Conservation (phyloP, 2,797 vertebrate genomes). For the Meda fulgida region DNA sequence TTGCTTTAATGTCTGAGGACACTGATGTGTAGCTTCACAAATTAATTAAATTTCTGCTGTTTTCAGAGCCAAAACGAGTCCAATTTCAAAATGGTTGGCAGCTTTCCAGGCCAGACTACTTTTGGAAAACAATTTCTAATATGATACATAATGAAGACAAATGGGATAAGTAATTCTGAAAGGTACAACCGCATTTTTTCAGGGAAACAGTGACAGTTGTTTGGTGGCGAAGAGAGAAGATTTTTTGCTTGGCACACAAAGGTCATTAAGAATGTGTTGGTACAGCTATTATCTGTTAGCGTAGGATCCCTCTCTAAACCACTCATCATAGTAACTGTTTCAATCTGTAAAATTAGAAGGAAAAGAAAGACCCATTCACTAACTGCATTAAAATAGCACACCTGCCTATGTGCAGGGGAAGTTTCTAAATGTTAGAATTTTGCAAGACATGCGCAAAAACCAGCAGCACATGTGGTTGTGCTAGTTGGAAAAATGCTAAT, state of each 20-base stretch:
- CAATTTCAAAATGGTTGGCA: neutral
- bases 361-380: neutral
- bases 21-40: conserved; percentile 5
- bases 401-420: neutral
- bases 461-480: neutral
- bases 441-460: neutral
- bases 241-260: neutral
- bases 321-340: neutral
- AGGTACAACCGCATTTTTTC: neutral
- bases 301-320: neutral
- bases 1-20: neutral
- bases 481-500: conserved; percentile 20
- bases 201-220: neutral
- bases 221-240: neutral
- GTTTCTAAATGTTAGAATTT: neutral
- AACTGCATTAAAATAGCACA: neutral
- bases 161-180: conserved; percentile 21
- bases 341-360: neutral
- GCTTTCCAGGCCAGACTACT: neutral
- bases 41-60: conserved; percentile 19
- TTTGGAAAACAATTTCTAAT: conserved; percentile 26
- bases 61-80: conserved; percentile 6
- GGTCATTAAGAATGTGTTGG: neutral
- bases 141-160: conserved; percentile 18
- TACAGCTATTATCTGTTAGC: neutral